Conservation (phyloP, 2,888 invertebrate genomes). For the Lumbricus terrestris region DNA sequence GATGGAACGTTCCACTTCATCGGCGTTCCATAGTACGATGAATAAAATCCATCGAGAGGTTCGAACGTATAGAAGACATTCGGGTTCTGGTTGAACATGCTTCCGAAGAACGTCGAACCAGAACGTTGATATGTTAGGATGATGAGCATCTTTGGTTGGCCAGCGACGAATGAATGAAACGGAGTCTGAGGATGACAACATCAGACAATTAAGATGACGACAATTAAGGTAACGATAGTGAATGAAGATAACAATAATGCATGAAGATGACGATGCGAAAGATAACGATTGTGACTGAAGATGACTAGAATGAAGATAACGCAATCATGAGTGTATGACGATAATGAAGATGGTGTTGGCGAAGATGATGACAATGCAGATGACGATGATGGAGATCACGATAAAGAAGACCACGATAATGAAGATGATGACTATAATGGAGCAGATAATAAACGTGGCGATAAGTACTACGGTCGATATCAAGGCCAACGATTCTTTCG, state of each 20-base stretch:
- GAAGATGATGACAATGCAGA: not conserved
- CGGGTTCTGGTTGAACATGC: slow-evolving; percentile 30
- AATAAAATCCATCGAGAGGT: slow-evolving; percentile 33
- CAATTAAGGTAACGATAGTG: not conserved
- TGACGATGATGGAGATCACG: not conserved
- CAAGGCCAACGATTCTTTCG: not conserved
- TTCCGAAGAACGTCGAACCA: slow-evolving; percentile 32
- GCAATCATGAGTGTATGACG: no score
- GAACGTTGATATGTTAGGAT: slow-evolving; percentile 32
- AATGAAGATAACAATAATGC: not conserved
- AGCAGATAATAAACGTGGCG: not conserved
- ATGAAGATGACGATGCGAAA: not conserved
- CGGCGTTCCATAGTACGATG: slow-evolving; percentile 31
- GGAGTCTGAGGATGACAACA: not conserved
- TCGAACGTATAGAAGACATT: slow-evolving; percentile 33
- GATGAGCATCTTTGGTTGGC: slow-evolving; percentile 27
- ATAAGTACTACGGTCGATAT: not conserved
- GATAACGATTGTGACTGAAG: not conserved
- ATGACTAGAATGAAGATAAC: not conserved
- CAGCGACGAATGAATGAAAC: slow-evolving; percentile 11
- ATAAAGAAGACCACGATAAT: not conserved
- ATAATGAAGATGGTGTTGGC: not conserved
- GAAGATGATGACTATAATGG: not conserved
- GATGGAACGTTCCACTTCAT: slow-evolving; percentile 32
- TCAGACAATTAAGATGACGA: not conserved